Evolutionary conservation across 23 tunicate species (phyloP), one percentile per base, ranked within the genome.

Genomic region (Botrylloides violaceus): DNA sequence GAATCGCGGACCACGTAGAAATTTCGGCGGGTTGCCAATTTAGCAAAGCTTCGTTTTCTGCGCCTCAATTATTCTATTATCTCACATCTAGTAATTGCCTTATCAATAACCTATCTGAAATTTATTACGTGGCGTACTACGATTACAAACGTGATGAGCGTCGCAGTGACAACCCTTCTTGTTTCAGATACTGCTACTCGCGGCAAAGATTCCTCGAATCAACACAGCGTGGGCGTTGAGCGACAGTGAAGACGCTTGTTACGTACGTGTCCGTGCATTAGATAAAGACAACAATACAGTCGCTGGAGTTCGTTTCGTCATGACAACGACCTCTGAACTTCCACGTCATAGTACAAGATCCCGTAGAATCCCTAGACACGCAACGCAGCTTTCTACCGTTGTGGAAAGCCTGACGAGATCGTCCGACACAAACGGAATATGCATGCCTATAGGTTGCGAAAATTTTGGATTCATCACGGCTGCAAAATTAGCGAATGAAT

Each of bases 361-460:
- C 53, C 12, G 65, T 32, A 29, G 70, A 5, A 22, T 20, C 22
- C 22, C 26, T 3, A 28, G 48, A 7, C 19, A 23, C n/a, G 30
- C 26, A 38, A 38, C 29, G 34, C 59, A 64, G 21, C 36, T 36
- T 31, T 23, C 60, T 31, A 82, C 86, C 7, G 26, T 62, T 22
- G 85, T 83, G 2, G 97, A 83, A 61, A 80, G 53, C 23, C 25
- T 90, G 48, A 90, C 97, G 21, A 65, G 82, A 21, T 66, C 77
- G 5, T 56, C 75, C 4, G 49, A 76, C 58, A 78, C 86, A 29
- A 79, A 83, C 34, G 97, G 97, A 29, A 66, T 77, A 3, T 90
- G 97, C 53, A 61, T 90, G 30, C 97, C 97, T 12, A 81, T 80
- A 12, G 97, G 97, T n/a, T 90, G 97, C 76, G 72, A 66, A 27